phyloP scores from a whole-genome alignment of 2,113 vertebrate genomes.

The Callipepla californica region DNA sequence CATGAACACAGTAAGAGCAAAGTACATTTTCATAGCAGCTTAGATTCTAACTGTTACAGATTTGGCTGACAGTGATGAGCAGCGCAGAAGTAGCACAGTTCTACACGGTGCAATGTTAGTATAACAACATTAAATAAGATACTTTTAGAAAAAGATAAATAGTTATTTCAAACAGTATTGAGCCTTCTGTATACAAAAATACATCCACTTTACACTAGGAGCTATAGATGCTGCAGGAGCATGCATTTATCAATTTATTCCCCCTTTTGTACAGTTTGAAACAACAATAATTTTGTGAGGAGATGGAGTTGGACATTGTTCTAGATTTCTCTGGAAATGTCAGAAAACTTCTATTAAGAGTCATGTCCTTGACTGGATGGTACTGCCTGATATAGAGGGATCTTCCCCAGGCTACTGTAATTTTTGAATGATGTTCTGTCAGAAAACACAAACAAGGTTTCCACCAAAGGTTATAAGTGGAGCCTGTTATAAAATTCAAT shows the following conservation, averaged over 20 bases:
- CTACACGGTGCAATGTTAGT: background rate
- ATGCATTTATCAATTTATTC: background rate
- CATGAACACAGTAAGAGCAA: background rate
- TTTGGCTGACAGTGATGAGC: background rate
- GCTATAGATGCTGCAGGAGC: background rate
- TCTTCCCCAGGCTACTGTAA: background rate
- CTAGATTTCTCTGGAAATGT: background rate
- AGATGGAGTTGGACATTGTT: background rate
- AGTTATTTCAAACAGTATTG: background rate
- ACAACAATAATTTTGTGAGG: background rate
- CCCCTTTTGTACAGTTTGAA: background rate
- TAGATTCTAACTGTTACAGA: background rate
- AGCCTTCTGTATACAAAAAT: background rate
- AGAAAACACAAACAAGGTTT: background rate
- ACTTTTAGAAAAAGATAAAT: background rate
- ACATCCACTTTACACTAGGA: background rate
- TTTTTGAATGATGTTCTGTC: background rate
- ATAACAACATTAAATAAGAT: background rate
- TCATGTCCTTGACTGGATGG: background rate
- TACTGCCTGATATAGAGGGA: background rate
- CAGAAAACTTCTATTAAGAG: background rate
- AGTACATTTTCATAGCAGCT: background rate
- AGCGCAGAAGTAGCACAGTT: background rate
- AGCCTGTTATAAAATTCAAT: background rate
- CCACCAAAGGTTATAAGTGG: background rate